These are phyloP conservation scores for Florisuga fusca DNA, from an alignment of 2,797 vertebrate genomes.

Conservation along the genomic window DNA sequence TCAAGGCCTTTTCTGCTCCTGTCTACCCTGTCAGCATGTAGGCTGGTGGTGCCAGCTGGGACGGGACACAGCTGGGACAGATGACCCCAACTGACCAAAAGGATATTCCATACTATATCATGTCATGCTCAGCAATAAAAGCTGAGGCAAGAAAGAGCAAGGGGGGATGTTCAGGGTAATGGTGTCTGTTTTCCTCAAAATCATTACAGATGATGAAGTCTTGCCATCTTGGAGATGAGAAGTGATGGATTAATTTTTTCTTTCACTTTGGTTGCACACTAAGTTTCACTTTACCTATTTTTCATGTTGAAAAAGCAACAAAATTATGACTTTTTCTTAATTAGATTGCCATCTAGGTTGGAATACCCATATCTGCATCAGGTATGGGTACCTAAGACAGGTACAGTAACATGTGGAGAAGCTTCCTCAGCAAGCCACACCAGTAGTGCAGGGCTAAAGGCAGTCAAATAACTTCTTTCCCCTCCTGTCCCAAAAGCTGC, in stretches of 20 bases:
- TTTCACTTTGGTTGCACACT: not conserved
- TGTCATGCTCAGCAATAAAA: not conserved
- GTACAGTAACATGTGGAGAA: not conserved
- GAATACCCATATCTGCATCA: not conserved
- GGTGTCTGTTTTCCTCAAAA: not conserved
- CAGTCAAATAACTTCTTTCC: not conserved
- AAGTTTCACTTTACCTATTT: not conserved
- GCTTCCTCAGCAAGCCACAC: not conserved
- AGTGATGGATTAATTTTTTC: not conserved
- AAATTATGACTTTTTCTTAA: not conserved
- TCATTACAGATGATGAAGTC: not conserved
- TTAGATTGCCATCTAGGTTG: not conserved
- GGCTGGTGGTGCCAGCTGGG: not conserved
- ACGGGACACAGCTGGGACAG: not conserved
- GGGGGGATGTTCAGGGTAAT: fast-evolving
- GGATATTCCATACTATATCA: not conserved
- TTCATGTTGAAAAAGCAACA: not conserved
- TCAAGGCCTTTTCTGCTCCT: not conserved
- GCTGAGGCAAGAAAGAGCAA: not conserved
- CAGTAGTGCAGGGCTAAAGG: not conserved
- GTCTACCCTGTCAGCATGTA: not conserved
- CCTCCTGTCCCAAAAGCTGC: not conserved
- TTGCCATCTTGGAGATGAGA: not conserved
- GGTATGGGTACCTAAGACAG: not conserved
- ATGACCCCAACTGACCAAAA: not conserved